A percentile compares a stretch with the other conserved stretches of the same genome.
These are phyloP conservation scores for Lydus trimaculatus DNA, from an alignment of 2,888 invertebrate genomes.

Conservation along the genomic window DNA sequence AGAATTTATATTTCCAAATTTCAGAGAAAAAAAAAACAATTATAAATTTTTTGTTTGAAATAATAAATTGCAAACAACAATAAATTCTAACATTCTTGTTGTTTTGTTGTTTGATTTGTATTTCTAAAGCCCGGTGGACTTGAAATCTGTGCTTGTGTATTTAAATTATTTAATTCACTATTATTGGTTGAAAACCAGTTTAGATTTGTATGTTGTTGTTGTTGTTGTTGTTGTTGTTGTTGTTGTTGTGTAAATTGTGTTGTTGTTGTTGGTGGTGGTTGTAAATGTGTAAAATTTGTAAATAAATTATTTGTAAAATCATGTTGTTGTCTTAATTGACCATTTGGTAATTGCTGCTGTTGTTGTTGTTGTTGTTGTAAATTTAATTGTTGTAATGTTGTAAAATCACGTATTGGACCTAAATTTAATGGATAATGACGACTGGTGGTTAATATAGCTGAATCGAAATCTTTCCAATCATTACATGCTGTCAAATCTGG, in stretches of 20 bases:
- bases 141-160: conserved; percentile 52
- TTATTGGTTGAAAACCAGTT: conserved; percentile 53
- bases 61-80: background rate
- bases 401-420: conserved; percentile 55
- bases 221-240: conserved; percentile 34
- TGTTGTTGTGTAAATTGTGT: conserved; percentile 40
- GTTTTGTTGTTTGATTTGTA: conserved; percentile 54
- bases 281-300: conserved; percentile 53
- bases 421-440: conserved; percentile 63
- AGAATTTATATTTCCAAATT: too few relatives aligned
- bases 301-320: conserved; percentile 50
- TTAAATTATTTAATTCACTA: conserved; percentile 50
- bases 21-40: too few relatives aligned
- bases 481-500: conserved; percentile 67
- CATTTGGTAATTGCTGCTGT: conserved; percentile 48
- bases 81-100: conserved; percentile 58
- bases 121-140: conserved; percentile 60
- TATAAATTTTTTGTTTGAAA: background rate
- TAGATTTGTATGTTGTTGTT: conserved; percentile 42
- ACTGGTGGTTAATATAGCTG: conserved; percentile 85
- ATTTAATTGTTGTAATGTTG: conserved; percentile 44
- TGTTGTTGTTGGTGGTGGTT: conserved; percentile 42
- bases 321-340: conserved; percentile 47
- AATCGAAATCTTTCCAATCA: conserved; percentile 93
- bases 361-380: conserved; percentile 33